A percentile compares a stretch with the other conserved stretches of the same genome.
Conservation (phyloP, 2,797 vertebrate species). For the Rhynchotus rufescens region DNA sequence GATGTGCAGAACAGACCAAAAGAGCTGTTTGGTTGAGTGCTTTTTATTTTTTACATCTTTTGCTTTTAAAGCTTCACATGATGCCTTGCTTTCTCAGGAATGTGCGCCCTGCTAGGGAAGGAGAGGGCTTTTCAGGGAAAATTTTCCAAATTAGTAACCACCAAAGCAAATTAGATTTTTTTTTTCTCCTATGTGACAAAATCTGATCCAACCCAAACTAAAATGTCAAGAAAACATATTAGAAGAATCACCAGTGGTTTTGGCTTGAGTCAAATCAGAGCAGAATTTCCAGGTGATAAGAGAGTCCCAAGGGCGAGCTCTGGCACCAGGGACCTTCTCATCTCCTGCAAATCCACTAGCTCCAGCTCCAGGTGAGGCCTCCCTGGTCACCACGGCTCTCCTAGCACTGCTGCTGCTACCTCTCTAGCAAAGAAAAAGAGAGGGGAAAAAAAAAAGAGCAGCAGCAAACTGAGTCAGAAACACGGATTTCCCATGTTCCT, state of each 20-base stretch:
- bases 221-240: neutral
- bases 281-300: no score
- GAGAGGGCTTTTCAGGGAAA: neutral
- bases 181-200: neutral
- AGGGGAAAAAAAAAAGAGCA: neutral
- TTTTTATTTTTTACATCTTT: neutral
- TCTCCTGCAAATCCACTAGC: neutral
- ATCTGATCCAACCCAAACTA: neutral
- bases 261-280: no score
- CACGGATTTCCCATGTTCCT: no score
- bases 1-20: neutral
- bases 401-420: neutral
- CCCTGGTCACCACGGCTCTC: neutral
- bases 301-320: no score
- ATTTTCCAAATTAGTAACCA: neutral
- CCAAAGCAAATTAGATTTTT: neutral
- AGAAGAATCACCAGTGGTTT: neutral
- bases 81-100: neutral
- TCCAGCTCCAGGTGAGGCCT: neutral
- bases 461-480: neutral
- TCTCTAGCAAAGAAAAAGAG: neutral
- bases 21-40: neutral
- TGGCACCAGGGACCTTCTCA: no score
- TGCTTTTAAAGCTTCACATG: rapidly evolving
- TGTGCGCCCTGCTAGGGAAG: neutral